A percentile compares a stretch with the other conserved stretches of the same genome.
phyloP scores from a whole-genome alignment of 1,140 invertebrate species.

The Drosophila elegans region DNA sequence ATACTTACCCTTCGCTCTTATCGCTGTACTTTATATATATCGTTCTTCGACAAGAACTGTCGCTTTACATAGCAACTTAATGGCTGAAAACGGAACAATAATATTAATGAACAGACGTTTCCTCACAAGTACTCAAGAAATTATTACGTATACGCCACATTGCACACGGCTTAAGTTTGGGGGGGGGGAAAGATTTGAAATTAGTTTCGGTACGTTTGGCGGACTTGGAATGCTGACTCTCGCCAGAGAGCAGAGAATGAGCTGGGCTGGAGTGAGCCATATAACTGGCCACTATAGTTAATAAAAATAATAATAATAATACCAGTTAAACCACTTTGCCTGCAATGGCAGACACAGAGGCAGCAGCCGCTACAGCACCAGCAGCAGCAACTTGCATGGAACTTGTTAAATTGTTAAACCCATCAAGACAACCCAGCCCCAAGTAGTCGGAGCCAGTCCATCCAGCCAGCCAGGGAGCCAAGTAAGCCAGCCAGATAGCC shows the following conservation, averaged over 20 bases:
- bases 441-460: conserved; percentile 32
- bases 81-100: conserved; percentile 9
- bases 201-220: conserved; percentile 9
- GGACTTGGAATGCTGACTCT: conserved; percentile 39
- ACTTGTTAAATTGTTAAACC: conserved; percentile 57
- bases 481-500: conserved; percentile 4
- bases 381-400: conserved; percentile 43
- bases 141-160: conserved; percentile 11
- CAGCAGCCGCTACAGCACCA: conserved; percentile 31
- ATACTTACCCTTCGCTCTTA: conserved; percentile 12
- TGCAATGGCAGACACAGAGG: conserved; percentile 67
- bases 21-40: neutral
- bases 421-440: conserved; percentile 45
- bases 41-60: conserved; percentile 17
- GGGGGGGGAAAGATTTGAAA: conserved; percentile 7
- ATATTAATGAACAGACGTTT: conserved; percentile 2
- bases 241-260: conserved; percentile 36
- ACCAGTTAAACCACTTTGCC: conserved; percentile 76
- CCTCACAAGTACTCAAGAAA: conserved; percentile 2
- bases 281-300: conserved; percentile 49
- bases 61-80: conserved; percentile 33
- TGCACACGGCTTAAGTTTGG: neutral
- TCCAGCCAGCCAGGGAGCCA: conserved; percentile 1
- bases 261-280: conserved; percentile 36
- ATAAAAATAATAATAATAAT: conserved; percentile 68